Base-by-base conservation (phyloP, 2,797 vertebrate genomes). In the Sebastiscus tertius region DNA sequence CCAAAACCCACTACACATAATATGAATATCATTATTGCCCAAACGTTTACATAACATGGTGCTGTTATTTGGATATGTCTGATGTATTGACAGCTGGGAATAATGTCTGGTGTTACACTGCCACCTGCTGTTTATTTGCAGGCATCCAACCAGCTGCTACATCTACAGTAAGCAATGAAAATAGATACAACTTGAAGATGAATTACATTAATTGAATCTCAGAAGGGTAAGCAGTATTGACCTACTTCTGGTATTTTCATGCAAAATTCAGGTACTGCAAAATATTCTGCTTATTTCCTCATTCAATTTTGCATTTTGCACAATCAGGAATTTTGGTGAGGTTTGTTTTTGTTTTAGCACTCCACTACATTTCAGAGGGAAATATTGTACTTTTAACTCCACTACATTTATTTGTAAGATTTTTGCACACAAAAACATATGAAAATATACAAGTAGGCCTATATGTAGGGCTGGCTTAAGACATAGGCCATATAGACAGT, bases 101-200 rank as follows among this genome's bases (percentile, higher is more conserved):
- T 75, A 1, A 80, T 90, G 54, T 79, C 54, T 93, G 87, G 83
- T 89, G 85, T 80, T 75, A 92, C 75, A 89, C 88, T 91, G 92
- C 93, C 95, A 87, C 58, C 95, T 95, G 63, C 82, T 93, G 95
- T 75, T 72, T 2, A 16, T 68, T 52, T 55, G 4, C 31, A 29
- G 49, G 52, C 76, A 36, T 26, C 18, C 16, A 69, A 64, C 20
- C 71, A 75, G 24, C 42, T 58, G 39, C 55, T 52, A 2, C 27
- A 10, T 33, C 4, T 52, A 34, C 20, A 33, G 27, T 31, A 3
- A 49, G 24, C 18, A 31, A 22, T 74, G 12, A n/a, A 65, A 73
- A 69, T 1, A 24, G 31, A 59, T 4, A 18, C 18, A 52, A 36
- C 5, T 36, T 4, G 4, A 34, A 20, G 56, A 68, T 49, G 13